Evolutionary conservation across 2,888 invertebrate species (phyloP).

Genomic region (Sarcophaga carnaria): DNA sequence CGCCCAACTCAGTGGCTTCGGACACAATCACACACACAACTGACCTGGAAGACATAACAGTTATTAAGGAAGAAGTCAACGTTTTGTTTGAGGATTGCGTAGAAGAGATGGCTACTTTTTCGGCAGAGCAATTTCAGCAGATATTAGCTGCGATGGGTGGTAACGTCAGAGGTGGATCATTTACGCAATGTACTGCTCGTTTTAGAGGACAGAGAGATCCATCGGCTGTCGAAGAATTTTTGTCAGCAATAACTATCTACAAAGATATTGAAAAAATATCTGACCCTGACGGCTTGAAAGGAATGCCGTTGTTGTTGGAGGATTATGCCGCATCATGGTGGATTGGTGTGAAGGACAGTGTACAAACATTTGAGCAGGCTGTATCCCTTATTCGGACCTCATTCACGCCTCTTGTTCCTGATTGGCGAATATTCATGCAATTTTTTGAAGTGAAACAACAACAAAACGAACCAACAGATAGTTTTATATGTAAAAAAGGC

Average conservation of each 20-base stretch:
- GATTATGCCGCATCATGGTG: conserved; percentile 67
- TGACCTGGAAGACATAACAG: no score
- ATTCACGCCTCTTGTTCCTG: conserved; percentile 44
- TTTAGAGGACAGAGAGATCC: conserved; percentile 59
- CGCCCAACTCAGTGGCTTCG: no score
- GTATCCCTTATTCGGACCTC: conserved; percentile 26
- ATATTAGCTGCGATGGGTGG: conserved; percentile 39
- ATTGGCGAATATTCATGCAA: conserved; percentile 44
- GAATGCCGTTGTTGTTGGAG: conserved; percentile 60
- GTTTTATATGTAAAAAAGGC: conserved; percentile 11
- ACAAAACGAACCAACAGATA: conserved; percentile 25
- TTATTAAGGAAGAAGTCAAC: no score
- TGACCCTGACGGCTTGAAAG: conserved; percentile 57
- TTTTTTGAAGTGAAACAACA: conserved; percentile 53
- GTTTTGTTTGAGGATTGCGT: no score
- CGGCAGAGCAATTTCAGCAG: conserved; percentile 50
- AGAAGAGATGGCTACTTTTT: conserved; percentile 24
- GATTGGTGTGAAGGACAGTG: conserved; percentile 40
- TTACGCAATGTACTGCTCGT: conserved; percentile 60
- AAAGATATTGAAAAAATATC: conserved; percentile 65
- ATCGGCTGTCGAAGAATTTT: conserved; percentile 58
- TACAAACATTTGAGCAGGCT: conserved; percentile 39
- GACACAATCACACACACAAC: no score
- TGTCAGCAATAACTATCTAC: conserved; percentile 57
- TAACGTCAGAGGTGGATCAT: conserved; percentile 37